These are phyloP conservation scores for Bradynema listronoti DNA, from an alignment of 1,140 invertebrate species.

Conservation along the genomic window DNA sequence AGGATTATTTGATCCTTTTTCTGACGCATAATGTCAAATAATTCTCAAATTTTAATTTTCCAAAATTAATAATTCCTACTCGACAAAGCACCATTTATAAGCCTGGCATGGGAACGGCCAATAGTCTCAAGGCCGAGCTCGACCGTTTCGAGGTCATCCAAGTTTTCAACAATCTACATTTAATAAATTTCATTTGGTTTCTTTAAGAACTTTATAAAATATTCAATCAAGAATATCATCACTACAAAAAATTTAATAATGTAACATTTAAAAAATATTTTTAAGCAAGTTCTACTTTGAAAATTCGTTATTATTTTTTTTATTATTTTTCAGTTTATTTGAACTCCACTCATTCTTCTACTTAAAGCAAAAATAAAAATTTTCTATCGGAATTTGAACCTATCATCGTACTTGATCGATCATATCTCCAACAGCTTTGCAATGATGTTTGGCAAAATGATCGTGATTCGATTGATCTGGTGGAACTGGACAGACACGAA, in stretches of 20 bases:
- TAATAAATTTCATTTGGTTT: too few relatives aligned
- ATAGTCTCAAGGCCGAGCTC: slow-evolving; percentile 43
- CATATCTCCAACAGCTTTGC: slow-evolving; percentile 50
- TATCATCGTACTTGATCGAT: slow-evolving; percentile 44
- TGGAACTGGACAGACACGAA: slow-evolving; percentile 41
- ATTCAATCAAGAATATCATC: too few relatives aligned
- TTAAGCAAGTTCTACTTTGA: too few relatives aligned
- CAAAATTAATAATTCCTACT: slow-evolving; percentile 31
- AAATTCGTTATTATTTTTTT: slow-evolving; percentile 4
- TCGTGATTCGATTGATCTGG: slow-evolving; percentile 50
- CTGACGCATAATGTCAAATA: neutral
- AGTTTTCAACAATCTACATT: slow-evolving; percentile 51
- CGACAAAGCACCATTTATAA: slow-evolving; percentile 47
- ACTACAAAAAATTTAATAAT: too few relatives aligned
- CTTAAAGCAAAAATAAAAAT: slow-evolving; percentile 6
- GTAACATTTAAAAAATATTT: too few relatives aligned
- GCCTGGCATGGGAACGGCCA: slow-evolving; percentile 47
- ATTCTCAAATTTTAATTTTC: slow-evolving; percentile 5
- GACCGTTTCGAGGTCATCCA: slow-evolving; percentile 52
- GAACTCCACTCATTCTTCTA: too few relatives aligned
- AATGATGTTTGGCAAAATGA: slow-evolving; percentile 48
- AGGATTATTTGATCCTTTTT: neutral
- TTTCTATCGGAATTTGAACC: slow-evolving; percentile 1
- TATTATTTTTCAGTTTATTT: slow-evolving; percentile 21
- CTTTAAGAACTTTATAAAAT: too few relatives aligned